Evolutionary conservation across 2,888 invertebrate species (phyloP).

Genomic region (Sphaerophoria rueppellii): DNA sequence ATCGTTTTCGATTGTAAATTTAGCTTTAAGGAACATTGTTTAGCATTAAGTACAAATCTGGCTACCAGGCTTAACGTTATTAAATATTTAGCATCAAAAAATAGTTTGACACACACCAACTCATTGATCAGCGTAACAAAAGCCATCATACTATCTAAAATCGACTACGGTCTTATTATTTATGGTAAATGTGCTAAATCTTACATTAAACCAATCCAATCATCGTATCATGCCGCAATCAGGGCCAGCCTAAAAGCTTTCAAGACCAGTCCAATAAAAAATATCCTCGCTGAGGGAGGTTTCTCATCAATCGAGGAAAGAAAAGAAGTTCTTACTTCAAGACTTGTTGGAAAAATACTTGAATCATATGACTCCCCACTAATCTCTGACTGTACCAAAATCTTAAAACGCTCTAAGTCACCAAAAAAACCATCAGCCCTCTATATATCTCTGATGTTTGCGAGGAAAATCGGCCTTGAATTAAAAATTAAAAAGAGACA

Average conservation of each 20-base stretch:
- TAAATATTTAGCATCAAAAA: no score
- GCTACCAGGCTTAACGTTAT: no score
- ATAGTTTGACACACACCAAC: neutral
- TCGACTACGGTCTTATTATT: neutral
- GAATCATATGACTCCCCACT: no score
- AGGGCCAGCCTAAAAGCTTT: slow-evolving; percentile 6
- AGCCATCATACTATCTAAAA: slow-evolving; percentile 1
- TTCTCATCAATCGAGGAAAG: slow-evolving; percentile 7
- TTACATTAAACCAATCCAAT: neutral
- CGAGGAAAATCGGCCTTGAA: slow-evolving; percentile 9
- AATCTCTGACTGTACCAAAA: neutral
- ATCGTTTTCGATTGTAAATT: no score
- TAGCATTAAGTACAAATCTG: no score
- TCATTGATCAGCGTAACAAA: slow-evolving; percentile 9
- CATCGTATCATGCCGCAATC: slow-evolving; percentile 14
- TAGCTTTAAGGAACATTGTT: no score
- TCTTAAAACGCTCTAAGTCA: neutral
- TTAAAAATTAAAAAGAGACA: neutral
- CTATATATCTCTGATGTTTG: slow-evolving; percentile 8
- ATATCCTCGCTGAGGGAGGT: slow-evolving; percentile 1
- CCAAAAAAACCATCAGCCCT: slow-evolving; percentile 5
- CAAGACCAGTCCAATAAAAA: slow-evolving; percentile 1
- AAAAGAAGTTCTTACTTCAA: neutral
- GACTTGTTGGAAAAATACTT: no score
- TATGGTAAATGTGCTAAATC: slow-evolving; percentile 2